Evolutionary conservation across 2,888 invertebrate species (phyloP), one percentile per base, ranked within the genome.

Genomic region (Lycaena phlaeas): DNA sequence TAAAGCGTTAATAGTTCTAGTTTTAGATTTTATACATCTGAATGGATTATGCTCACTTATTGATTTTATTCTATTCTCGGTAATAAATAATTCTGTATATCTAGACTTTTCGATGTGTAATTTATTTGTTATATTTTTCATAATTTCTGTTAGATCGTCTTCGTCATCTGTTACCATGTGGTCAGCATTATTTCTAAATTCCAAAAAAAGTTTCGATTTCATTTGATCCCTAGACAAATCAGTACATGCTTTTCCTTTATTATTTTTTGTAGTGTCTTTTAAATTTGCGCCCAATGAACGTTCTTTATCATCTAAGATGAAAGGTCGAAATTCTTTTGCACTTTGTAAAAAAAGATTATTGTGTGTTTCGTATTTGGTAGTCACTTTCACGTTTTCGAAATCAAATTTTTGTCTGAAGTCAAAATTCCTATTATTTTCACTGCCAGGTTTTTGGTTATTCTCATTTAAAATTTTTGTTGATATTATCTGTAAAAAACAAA

Each of bases 291-390:
- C 10, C 4, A 7, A 22, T 5, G 4, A 22, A 25, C 22, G 10
- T 36, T 36, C 10, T 11, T 22, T 10, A 10, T 18, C 43, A 17
- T 14, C 43, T 12, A 42, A 7, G 6, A 7, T 9, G 11, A 38
- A 42, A 1, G 25, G 28, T 26, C 44, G 28, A 28, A 41, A 27
- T 27, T 41, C 11, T 4, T 42, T 12, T 14, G 26, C 9, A 5
- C 31, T 45, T 42, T 43, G 49, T 17, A 29, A 14, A 12, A 45
- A 43, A 4, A 38, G 15, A 26, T 49, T 41, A 7, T 14, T 18
- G 11, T 34, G 34, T 2, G 17, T 17, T 1, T 40, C 14, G 10
- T 40, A 36, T 5, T 2, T 22, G 12, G 4, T n/a, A 11, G 12
- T 3, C 4, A 18, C 3, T 17, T 31, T 14, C 3, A 12, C 29